These are phyloP conservation scores for Drosophila multiciliata DNA, from an alignment of 2,888 invertebrate genomes.

Conservation along the genomic window DNA sequence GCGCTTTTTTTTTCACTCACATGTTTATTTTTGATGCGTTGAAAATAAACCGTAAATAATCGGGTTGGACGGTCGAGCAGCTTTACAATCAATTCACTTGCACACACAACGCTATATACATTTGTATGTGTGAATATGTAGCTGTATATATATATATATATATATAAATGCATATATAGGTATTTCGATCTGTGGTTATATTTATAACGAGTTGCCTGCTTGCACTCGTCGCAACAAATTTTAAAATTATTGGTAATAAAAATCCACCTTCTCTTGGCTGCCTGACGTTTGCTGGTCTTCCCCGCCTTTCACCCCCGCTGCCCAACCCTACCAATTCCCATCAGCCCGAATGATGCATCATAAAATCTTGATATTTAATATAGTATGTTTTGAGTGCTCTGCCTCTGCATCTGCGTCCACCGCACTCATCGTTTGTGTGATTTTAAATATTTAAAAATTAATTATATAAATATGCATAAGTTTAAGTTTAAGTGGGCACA, in stretches of 20 bases:
- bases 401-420: constrained; percentile 2
- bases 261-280: constrained; percentile 67
- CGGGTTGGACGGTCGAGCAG: constrained; percentile 67
- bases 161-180: constrained; percentile 33
- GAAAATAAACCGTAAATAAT: constrained; percentile 81
- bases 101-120: constrained; percentile 47
- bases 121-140: constrained; percentile 1
- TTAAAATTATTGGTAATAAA: constrained; percentile 76
- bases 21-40: constrained; percentile 78
- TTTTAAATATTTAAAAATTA: constrained; percentile 74
- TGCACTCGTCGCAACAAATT: constrained; percentile 77
- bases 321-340: not conserved
- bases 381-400: constrained; percentile 61
- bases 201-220: constrained; percentile 76
- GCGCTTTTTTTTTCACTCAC: constrained; percentile 48
- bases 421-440: constrained; percentile 36
- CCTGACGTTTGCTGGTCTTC: not conserved
- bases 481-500: constrained; percentile 74
- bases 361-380: constrained; percentile 78
- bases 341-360: constrained; percentile 60
- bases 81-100: constrained; percentile 79
- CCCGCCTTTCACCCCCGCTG: not conserved
- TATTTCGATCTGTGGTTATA: constrained; percentile 71
- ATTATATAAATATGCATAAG: constrained; percentile 79
- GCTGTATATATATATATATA: constrained; percentile 22